Percentiles rank a stretch among this genome's conserved stretches.
These are phyloP conservation scores for Melanerpes formicivorus DNA, from an alignment of 2,113 vertebrate genomes.

Conservation along the genomic window DNA sequence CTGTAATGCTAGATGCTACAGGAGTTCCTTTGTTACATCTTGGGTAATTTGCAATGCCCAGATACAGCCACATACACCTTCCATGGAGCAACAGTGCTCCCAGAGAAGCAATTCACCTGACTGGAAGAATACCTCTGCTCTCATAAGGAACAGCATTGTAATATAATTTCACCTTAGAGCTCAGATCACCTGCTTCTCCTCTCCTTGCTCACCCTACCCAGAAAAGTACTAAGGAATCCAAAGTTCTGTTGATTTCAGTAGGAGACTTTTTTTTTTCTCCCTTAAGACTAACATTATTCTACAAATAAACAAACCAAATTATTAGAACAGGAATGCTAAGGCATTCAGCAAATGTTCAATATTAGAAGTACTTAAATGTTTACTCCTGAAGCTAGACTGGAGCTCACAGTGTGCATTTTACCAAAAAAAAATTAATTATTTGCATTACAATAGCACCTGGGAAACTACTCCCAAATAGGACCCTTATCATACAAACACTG, in stretches of 20 bases:
- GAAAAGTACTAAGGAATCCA: background rate
- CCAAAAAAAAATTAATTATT: background rate
- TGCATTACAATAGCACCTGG: slow-evolving; percentile 28
- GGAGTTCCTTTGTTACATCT: background rate
- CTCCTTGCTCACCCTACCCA: background rate
- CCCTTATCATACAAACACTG: background rate
- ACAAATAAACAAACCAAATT: background rate
- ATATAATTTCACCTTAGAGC: background rate
- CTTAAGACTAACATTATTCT: background rate
- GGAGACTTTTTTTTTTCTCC: accelerated
- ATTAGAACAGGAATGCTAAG: background rate
- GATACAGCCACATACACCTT: accelerated
- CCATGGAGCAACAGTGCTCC: background rate
- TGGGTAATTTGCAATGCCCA: background rate
- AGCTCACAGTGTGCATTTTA: background rate
- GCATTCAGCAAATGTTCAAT: slow-evolving; percentile 14
- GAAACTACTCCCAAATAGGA: slow-evolving; percentile 21
- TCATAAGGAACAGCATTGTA: background rate
- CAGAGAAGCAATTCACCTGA: background rate
- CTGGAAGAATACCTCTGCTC: background rate
- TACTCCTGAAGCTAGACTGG: slow-evolving; percentile 25
- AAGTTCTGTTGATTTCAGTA: background rate
- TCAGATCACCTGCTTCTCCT: background rate
- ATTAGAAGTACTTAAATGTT: slow-evolving; percentile 55
- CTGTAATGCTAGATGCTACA: background rate